Percentiles rank a stretch among this genome's conserved stretches.
These are phyloP conservation scores for Ecliptopera silaceata DNA, from an alignment of 2,888 invertebrate genomes.

Conservation along the genomic window DNA sequence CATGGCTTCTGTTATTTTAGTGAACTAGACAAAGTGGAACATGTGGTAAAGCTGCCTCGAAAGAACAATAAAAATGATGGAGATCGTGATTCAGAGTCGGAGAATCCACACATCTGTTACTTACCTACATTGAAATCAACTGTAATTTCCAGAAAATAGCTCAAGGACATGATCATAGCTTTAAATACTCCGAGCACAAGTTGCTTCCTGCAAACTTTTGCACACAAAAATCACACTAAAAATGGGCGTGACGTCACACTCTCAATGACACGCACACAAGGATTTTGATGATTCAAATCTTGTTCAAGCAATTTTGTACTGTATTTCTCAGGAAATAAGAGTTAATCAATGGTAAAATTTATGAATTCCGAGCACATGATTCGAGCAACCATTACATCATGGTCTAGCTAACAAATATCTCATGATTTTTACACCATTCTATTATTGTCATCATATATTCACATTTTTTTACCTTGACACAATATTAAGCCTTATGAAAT, in stretches of 20 bases:
- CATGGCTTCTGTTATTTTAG: no score
- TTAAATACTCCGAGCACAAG: constrained; percentile 19
- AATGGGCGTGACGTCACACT: constrained; percentile 30
- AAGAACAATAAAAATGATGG: background rate
- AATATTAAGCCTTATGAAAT: background rate
- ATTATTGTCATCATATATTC: constrained; percentile 22
- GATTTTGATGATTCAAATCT: constrained; percentile 32
- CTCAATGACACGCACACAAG: constrained; percentile 34
- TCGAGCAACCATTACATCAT: constrained; percentile 35
- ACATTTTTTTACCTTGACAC: constrained; percentile 4
- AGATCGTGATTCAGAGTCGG: background rate
- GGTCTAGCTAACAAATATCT: constrained; percentile 28
- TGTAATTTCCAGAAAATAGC: constrained; percentile 9
- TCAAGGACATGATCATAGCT: constrained; percentile 18
- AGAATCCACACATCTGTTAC: background rate
- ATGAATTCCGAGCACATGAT: constrained; percentile 30
- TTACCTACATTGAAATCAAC: constrained; percentile 10
- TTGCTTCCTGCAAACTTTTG: constrained; percentile 26
- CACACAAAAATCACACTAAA: constrained; percentile 30
- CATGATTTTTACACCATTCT: constrained; percentile 27
- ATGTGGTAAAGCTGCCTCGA: background rate
- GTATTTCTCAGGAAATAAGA: constrained; percentile 24
- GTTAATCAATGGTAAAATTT: constrained; percentile 16
- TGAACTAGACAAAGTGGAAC: no score
- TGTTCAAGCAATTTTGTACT: constrained; percentile 23